Percentiles rank a stretch among this genome's conserved stretches.
Evolutionary conservation across 2,113 vertebrate genomes (phyloP).

Genomic region (Bos indicus): DNA sequence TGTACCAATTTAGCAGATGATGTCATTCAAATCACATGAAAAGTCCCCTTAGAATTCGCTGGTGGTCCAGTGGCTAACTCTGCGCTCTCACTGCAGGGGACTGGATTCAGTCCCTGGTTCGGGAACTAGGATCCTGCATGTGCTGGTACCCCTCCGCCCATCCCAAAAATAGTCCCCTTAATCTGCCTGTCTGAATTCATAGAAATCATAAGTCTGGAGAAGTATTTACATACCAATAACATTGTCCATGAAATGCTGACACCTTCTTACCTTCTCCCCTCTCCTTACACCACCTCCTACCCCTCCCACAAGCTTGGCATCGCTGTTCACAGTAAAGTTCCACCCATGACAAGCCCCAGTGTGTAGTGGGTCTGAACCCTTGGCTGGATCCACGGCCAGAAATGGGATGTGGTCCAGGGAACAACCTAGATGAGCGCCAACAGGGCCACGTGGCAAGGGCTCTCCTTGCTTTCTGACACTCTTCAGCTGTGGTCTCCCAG

Average conservation of each 20-base stretch:
- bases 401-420: background rate
- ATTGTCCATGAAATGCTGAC: background rate
- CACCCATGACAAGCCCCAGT: no score
- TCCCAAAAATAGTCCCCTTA: background rate
- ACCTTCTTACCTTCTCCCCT: background rate
- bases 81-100: background rate
- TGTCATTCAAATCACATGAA: background rate
- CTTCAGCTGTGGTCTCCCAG: background rate
- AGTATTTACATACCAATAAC: background rate
- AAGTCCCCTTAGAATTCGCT: background rate
- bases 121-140: background rate
- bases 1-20: background rate
- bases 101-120: background rate
- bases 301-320: background rate
- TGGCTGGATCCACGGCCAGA: background rate
- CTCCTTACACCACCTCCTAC: no score
- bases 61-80: background rate
- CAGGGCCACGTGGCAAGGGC: background rate
- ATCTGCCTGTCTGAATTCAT: background rate
- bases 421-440: background rate
- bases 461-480: background rate
- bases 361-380: background rate
- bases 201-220: background rate
- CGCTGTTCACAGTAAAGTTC: accelerated
- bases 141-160: background rate